Evolutionary conservation across 1,140 invertebrate species (phyloP).

Genomic region (Aporrectodea caliginosa): DNA sequence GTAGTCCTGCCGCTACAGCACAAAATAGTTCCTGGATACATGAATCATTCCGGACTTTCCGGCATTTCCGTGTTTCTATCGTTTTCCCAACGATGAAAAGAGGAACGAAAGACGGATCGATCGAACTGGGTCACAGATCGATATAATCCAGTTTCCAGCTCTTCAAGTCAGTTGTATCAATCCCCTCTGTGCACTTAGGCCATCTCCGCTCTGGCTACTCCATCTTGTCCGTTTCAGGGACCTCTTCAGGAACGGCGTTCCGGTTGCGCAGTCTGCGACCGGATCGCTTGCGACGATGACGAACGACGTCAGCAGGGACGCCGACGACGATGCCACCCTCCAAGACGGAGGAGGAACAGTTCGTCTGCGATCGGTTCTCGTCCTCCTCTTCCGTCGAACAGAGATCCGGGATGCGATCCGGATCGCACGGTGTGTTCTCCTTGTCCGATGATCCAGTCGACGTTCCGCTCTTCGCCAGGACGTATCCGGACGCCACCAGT

Average conservation of each 20-base stretch:
- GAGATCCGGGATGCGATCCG: not conserved
- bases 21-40: too few relatives aligned
- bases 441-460: slow-evolving; percentile 5
- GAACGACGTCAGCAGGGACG: not conserved
- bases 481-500: slow-evolving; percentile 56
- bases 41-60: too few relatives aligned
- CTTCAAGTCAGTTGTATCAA: too few relatives aligned
- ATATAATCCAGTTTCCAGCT: too few relatives aligned
- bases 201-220: too few relatives aligned
- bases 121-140: too few relatives aligned
- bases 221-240: not conserved
- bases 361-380: not conserved
- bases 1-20: too few relatives aligned
- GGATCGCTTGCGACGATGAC: not conserved
- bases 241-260: slow-evolving; percentile 8
- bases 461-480: slow-evolving; percentile 19
- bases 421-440: not conserved
- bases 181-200: too few relatives aligned
- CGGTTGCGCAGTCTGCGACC: slow-evolving; percentile 13
- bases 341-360: not conserved
- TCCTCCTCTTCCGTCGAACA: not conserved
- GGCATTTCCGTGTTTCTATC: too few relatives aligned
- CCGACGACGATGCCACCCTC: not conserved
- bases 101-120: too few relatives aligned
- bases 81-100: too few relatives aligned